Base-by-base conservation (phyloP, 2,888 invertebrate species). In the Beris morrisii region DNA sequence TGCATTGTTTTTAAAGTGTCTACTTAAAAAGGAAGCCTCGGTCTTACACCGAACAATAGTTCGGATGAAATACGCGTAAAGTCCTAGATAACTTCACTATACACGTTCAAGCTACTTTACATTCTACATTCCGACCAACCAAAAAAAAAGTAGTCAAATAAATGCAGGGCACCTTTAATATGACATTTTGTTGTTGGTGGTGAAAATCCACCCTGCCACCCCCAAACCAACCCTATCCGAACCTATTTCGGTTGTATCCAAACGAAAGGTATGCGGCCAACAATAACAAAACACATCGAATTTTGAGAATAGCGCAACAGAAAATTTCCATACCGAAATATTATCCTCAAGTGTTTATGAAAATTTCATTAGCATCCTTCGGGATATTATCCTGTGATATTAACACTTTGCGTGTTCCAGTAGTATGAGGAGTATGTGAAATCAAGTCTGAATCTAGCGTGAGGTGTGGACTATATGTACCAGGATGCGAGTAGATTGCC, bases 291-390 rank as follows among this genome's bases (percentile, higher is more conserved):
- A 28, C 53, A 2, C 53, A 53, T 53, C 53, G 28, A 38, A 12
- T 53, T 53, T 12, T 15, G 15, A 12, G 53, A 53, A 28, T 22
- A 53, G 15, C 6, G 6, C 31, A 55, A 55, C 13, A 61, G 38
- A 48, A 63, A 66, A 63, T 66, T 66, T 66, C 56, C 66, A 66
- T 66, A 66, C 30, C 31, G 66, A 61, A 55, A 63, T 63, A 48
- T 65, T 54, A 55, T 65, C 56, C 65, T 65, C 58, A 61, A 68
- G 64, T 68, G 64, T 61, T 68, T 64, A 68, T 68, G 68, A 68
- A 68, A 68, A 68, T 65, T 68, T 68, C 68, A 68, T 68, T 68
- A 68, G 65, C 57, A 68, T 68, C 68, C 68, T 64, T 68, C 61
- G 61, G 68, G 59, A 61, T 65, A 68, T 68, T 63, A 65, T 68